Evolutionary conservation across 2,113 vertebrate genomes (phyloP), one percentile per base, ranked within the genome.

Genomic region (Origma solitaria): DNA sequence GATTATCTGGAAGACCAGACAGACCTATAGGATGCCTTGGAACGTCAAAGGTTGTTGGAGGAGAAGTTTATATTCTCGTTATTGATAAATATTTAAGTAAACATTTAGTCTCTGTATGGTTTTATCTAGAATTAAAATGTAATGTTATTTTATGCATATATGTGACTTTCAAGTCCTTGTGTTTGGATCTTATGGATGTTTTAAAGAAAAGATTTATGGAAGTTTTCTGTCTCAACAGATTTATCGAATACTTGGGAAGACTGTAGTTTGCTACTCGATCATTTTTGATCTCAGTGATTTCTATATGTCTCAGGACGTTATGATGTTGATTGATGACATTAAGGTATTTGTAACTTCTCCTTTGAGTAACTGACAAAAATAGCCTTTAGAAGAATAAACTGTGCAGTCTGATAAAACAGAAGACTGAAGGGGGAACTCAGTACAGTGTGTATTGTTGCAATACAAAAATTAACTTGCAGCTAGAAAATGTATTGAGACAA

Each of bases 251-350:
- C 97, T 99, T 33, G 99, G 99, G 28, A 99, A 99, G 98, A 99
- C 99, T 18, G 99, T 99, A 66, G 99, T 99, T 84, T 99, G 99
- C 96, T 99, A 99, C 96, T 99, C 99, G 2, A 99, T 99, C 94
- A 99, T 99, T 94, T 99, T 99, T 94, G 99, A 99, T 98, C 98
- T 99, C 37, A 99, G 99, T 82, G 99, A 99, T 98, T 99, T 99
- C 97, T 99, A 99, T 98, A 98, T 99, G 98, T 99, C 99, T 87
- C 99, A 99, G 84, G 99, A 99, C 96, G 99, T 99, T 68, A 98
- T 99, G 98, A 98, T 99, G 96, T 97, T 99, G 96, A 99, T 99
- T 87, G 99, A 99, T 96, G 99, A 99, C 97, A 99, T 99, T 97
- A 99, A 99, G 99, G 99, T 99, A 98, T 95, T 82, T 80, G 15